These are phyloP conservation scores for Lacerta viridis DNA, from an alignment of 2,797 vertebrate species.

Conservation along the genomic window DNA sequence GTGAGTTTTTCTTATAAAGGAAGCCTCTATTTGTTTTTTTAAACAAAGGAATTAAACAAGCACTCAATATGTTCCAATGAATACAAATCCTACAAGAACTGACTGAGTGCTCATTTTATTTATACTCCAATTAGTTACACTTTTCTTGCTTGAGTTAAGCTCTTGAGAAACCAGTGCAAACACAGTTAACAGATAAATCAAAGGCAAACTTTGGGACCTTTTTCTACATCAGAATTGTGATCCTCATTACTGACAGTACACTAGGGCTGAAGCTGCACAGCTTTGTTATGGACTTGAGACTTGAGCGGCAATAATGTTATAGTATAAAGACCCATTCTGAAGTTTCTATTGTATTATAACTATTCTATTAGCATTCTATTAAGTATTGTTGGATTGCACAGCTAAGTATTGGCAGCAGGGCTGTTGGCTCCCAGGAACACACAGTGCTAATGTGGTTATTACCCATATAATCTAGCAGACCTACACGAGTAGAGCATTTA, in stretches of 20 bases:
- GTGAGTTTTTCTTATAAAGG: too few relatives aligned
- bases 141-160: neutral
- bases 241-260: too few relatives aligned
- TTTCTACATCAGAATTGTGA: too few relatives aligned
- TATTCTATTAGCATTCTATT: neutral
- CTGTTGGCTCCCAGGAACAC: neutral
- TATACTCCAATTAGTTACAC: too few relatives aligned
- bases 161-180: neutral
- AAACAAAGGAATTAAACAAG: too few relatives aligned
- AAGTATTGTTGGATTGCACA: neutral
- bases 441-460: neutral
- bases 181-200: neutral
- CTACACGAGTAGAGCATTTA: neutral
- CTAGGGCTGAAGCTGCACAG: too few relatives aligned
- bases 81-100: too few relatives aligned
- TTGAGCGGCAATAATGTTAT: too few relatives aligned
- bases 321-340: neutral
- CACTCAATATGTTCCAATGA: too few relatives aligned
- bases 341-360: neutral
- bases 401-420: neutral
- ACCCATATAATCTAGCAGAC: neutral
- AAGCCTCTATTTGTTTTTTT: too few relatives aligned
- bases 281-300: too few relatives aligned
- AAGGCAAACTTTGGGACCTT: neutral
- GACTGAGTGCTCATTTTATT: too few relatives aligned